These are phyloP conservation scores for Calameuta idolon DNA, from an alignment of 2,888 invertebrate genomes.

Conservation along the genomic window DNA sequence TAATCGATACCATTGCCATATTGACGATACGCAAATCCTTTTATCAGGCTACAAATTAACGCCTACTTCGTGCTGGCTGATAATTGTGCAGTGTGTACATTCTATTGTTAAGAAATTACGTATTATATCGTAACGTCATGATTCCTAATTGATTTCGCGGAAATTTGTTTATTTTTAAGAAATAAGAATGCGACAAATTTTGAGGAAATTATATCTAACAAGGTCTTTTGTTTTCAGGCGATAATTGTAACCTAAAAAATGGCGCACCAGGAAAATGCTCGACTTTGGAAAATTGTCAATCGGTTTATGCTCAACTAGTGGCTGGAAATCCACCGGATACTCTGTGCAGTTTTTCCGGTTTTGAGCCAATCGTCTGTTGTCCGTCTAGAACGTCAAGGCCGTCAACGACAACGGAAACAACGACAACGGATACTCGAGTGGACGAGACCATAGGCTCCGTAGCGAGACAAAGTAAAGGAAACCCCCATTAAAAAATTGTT, in stretches of 20 bases:
- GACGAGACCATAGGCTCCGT: slow-evolving; percentile 14
- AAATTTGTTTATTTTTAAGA: neutral
- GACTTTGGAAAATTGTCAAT: slow-evolving; percentile 34
- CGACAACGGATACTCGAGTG: neutral
- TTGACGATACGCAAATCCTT: neutral
- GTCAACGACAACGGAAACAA: slow-evolving; percentile 10
- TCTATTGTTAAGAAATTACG: neutral
- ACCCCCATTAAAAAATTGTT: neutral
- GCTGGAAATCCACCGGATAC: slow-evolving; percentile 39
- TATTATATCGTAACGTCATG: neutral
- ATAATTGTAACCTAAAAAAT: slow-evolving; percentile 29
- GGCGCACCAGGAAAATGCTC: slow-evolving; percentile 42
- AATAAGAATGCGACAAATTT: neutral
- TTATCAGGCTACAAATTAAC: neutral
- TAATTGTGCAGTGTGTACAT: neutral
- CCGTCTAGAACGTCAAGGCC: slow-evolving; percentile 27
- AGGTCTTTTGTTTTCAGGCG: slow-evolving; percentile 31
- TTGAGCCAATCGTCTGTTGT: slow-evolving; percentile 54
- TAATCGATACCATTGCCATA: neutral
- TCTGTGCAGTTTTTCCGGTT: slow-evolving; percentile 40
- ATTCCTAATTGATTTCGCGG: neutral
- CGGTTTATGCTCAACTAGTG: slow-evolving; percentile 42
- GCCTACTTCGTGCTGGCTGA: neutral
- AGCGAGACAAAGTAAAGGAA: slow-evolving; percentile 43
- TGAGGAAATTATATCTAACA: neutral